These are phyloP conservation scores for Artibeus jamaicensis DNA, from an alignment of 2,797 vertebrate species.

Conservation along the genomic window DNA sequence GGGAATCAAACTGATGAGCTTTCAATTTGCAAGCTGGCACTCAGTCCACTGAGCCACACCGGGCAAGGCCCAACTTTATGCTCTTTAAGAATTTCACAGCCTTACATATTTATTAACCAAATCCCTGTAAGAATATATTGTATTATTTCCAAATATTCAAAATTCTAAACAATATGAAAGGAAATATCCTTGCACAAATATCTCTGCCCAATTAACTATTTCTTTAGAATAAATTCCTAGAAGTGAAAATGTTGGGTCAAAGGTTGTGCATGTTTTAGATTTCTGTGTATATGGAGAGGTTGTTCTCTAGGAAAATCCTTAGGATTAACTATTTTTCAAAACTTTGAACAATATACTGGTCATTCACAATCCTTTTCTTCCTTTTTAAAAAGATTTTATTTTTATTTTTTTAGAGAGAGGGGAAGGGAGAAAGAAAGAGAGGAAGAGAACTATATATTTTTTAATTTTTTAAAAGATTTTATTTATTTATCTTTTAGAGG, in stretches of 20 bases:
- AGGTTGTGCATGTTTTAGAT: not conserved
- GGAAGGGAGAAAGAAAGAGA: too few species aligned
- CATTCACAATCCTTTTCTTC: not conserved
- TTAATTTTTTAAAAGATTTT: too few species aligned
- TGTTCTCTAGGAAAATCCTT: not conserved
- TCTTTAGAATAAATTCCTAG: not conserved
- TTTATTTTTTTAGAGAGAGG: too few species aligned
- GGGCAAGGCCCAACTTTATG: not conserved
- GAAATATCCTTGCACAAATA: not conserved
- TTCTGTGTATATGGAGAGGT: not conserved
- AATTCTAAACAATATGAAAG: not conserved
- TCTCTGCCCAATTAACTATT: slow-evolving; percentile 16
- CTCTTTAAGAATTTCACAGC: not conserved
- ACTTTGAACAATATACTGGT: not conserved
- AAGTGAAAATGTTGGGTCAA: not conserved
- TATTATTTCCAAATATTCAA: slow-evolving; percentile 6
- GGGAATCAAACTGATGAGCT: too few species aligned
- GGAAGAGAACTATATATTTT: too few species aligned
- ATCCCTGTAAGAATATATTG: not conserved
- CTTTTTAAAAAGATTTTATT: not conserved
- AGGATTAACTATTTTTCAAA: not conserved
- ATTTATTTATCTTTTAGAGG: too few species aligned
- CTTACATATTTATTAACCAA: not conserved
- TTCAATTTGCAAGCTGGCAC: too few species aligned
- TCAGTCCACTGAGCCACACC: too few species aligned